These are phyloP conservation scores for Drosophila kohkoa DNA, from an alignment of 1,140 invertebrate species.

Conservation along the genomic window DNA sequence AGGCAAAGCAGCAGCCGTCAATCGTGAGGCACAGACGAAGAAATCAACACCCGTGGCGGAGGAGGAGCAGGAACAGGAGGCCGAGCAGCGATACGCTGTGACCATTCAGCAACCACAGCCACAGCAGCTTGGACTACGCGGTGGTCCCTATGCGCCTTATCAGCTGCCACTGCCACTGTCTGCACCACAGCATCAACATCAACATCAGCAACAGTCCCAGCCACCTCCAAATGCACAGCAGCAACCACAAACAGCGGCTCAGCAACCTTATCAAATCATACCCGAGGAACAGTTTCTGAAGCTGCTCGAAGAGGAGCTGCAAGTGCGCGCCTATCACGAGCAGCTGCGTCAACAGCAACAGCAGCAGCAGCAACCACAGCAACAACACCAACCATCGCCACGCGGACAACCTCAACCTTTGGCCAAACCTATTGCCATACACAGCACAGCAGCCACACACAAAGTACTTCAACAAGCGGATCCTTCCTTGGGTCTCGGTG, in stretches of 20 bases:
- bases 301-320: slow-evolving; percentile 75
- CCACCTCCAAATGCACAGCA: slow-evolving; percentile 44
- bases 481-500: slow-evolving; percentile 60
- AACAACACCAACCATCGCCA: slow-evolving; percentile 33
- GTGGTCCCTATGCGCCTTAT: slow-evolving; percentile 54
- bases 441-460: slow-evolving; percentile 70
- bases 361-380: slow-evolving; percentile 33
- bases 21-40: slow-evolving; percentile 34
- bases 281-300: slow-evolving; percentile 81
- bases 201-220: slow-evolving; percentile 51
- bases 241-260: slow-evolving; percentile 8
- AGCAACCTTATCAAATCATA: slow-evolving; percentile 75
- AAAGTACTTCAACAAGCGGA: slow-evolving; percentile 72
- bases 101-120: slow-evolving; percentile 58
- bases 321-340: slow-evolving; percentile 74
- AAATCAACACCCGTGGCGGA: slow-evolving; percentile 60
- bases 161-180: slow-evolving; percentile 65
- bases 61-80: slow-evolving; percentile 73
- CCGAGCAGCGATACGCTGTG: slow-evolving; percentile 78
- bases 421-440: slow-evolving; percentile 48
- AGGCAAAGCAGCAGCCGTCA: slow-evolving; percentile 59
- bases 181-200: slow-evolving; percentile 66
- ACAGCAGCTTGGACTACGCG: slow-evolving; percentile 43
- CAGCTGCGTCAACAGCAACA: slow-evolving; percentile 62
- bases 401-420: slow-evolving; percentile 24